Base-by-base conservation (phyloP, 2,888 invertebrate genomes). In the Tricholauxania praeusta region DNA sequence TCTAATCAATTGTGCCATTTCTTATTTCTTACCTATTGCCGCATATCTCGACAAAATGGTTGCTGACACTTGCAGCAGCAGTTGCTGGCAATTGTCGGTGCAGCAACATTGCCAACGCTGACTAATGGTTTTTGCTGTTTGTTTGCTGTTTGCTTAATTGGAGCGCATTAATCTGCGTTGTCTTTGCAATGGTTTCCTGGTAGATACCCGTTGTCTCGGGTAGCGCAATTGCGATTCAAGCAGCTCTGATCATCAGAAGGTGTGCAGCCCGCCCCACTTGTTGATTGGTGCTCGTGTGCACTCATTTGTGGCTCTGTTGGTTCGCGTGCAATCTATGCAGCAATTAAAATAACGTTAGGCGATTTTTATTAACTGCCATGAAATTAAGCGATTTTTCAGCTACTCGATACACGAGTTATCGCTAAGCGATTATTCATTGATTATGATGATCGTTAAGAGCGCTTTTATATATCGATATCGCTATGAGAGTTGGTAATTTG, bases 81-180 rank as follows among this genome's bases (percentile, higher is more conserved):
- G 51, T 53, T 49, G 63, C 71, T 22, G 51, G 2, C 28, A 49
- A 1, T 67, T 28, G 55, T 14, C 62, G 47, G 10, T 39, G 39
- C 39, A 39, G 39, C 39, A 39, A 39, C 39, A 39, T 39, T 10
- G 39, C 39, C 1, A 10, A 39, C 39, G 6, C 53, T 63, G 51
- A 65, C 71, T 71, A 65, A 71, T 71, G 59, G 71, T 47, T 59
- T 55, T 19, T 49, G 65, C 65, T 64, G 65, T 65, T 65, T 49
- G 71, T 65, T 71, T 64, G 57, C 59, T 71, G 65, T 70, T 63
- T 32, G 57, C 57, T 57, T 71, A 71, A 71, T 71, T 71, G 64
- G 71, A 64, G 71, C 64, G 71, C 64, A 71, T 71, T 71, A 71
- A 71, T 71, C 65, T 70, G 53, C 63, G 70, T 63, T 70, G 63